Evolutionary conservation across 2,888 invertebrate species (phyloP).

Genomic region (Noctua janthina): DNA sequence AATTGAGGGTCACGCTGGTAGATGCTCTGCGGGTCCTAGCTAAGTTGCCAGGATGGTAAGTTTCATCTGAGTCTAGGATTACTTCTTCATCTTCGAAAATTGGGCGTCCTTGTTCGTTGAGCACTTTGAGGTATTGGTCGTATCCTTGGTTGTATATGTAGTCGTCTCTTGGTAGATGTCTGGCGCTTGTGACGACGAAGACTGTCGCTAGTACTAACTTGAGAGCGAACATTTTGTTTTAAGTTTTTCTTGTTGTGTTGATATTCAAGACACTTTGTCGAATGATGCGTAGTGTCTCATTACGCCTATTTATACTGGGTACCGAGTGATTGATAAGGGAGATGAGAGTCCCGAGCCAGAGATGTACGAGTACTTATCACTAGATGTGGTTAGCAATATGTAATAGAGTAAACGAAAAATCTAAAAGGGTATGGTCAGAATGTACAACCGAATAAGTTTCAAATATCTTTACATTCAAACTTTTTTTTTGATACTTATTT

Average conservation of each 20-base stretch:
- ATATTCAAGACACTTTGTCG: slow-evolving; percentile 8
- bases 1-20: slow-evolving; percentile 40
- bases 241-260: slow-evolving; percentile 10
- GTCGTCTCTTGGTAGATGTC: slow-evolving; percentile 40
- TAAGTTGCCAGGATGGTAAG: slow-evolving; percentile 12
- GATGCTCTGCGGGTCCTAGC: slow-evolving; percentile 46
- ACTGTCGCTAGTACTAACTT: slow-evolving; percentile 45
- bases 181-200: slow-evolving; percentile 43
- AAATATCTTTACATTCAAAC: no score
- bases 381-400: slow-evolving; percentile 13
- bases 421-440: no score
- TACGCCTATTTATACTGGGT: slow-evolving; percentile 36
- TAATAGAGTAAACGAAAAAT: no score
- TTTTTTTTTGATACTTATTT: no score
- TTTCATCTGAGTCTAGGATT: not conserved
- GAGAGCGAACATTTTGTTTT: slow-evolving; percentile 35
- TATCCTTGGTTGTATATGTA: slow-evolving; percentile 11
- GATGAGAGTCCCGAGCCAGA: not conserved
- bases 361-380: not conserved
- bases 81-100: slow-evolving; percentile 10
- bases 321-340: slow-evolving; percentile 24
- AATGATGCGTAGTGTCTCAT: slow-evolving; percentile 8
- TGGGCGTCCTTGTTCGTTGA: slow-evolving; percentile 21
- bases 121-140: not conserved
- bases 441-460: no score